phyloP scores from a whole-genome alignment of 2,797 vertebrate species.

The Australoheros facetus region DNA sequence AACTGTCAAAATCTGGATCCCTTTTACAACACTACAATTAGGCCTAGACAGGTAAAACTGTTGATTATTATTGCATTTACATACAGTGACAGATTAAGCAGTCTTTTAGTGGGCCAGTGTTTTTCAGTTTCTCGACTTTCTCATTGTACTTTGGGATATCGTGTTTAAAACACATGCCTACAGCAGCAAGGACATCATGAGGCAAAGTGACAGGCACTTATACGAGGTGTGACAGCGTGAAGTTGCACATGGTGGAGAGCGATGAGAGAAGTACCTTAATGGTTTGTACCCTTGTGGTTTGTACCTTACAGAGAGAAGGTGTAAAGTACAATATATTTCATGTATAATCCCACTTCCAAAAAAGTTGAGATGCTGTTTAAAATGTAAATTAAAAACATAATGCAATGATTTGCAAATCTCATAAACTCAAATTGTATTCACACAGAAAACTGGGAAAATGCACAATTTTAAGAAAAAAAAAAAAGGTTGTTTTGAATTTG shows the following conservation, averaged over 20 bases:
- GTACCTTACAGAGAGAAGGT: neutral
- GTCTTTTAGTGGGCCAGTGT: neutral
- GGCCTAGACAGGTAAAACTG: neutral
- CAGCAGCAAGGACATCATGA: neutral
- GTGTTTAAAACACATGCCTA: neutral
- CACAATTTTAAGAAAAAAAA: too few relatives aligned
- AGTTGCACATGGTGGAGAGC: slow-evolving; percentile 5
- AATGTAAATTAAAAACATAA: neutral
- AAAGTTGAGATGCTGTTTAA: neutral
- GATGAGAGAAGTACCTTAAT: neutral
- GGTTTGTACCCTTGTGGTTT: neutral
- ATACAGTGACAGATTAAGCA: neutral
- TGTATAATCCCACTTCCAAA: neutral
- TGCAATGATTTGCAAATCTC: neutral
- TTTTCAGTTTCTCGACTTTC: neutral
- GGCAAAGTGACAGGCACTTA: neutral
- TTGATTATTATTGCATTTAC: neutral
- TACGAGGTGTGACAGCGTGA: neutral
- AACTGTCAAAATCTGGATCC: neutral
- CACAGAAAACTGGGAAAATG: too few relatives aligned
- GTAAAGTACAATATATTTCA: neutral
- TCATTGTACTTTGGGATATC: neutral
- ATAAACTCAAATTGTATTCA: neutral
- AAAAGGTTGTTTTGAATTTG: too few relatives aligned
- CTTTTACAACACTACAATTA: neutral